A percentile compares a stretch with the other conserved stretches of the same genome.
phyloP scores from a whole-genome alignment of 2,888 invertebrate genomes.

The Timandra comae region DNA sequence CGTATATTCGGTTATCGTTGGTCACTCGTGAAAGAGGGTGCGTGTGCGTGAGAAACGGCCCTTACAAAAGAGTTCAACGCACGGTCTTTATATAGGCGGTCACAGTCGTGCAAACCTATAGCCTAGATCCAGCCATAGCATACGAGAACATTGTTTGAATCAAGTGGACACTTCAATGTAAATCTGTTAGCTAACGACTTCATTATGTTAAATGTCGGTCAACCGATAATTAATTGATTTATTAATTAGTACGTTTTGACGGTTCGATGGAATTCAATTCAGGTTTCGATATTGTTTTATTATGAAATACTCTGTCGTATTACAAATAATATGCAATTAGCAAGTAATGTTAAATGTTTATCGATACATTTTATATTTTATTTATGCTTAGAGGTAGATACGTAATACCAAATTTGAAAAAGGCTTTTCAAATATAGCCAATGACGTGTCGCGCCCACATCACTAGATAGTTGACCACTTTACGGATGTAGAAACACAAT shows the following conservation, averaged over 20 bases:
- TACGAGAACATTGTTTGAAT: too few species aligned
- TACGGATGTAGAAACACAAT: constrained; percentile 49
- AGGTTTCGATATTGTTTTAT: too few species aligned
- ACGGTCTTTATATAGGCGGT: constrained; percentile 56
- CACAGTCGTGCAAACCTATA: constrained; percentile 51
- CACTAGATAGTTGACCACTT: constrained; percentile 31
- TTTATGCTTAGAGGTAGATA: neutral
- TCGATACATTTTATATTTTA: too few species aligned
- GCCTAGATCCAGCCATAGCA: constrained; percentile 29
- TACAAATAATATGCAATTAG: too few species aligned
- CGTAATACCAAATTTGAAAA: constrained; percentile 29
- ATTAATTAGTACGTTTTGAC: constrained; percentile 13
- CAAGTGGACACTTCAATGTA: neutral
- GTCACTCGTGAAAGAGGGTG: constrained; percentile 33
- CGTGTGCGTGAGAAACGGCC: constrained; percentile 56
- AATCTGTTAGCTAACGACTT: neutral
- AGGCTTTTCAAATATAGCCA: constrained; percentile 39
- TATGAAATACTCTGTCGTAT: neutral
- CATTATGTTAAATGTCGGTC: constrained; percentile 16
- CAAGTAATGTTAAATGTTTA: too few species aligned
- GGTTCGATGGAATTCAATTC: too few species aligned
- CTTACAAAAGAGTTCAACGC: constrained; percentile 76
- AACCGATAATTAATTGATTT: constrained; percentile 13
- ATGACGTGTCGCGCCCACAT: constrained; percentile 72
- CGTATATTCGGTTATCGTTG: constrained; percentile 31